These are phyloP conservation scores for Halichondria panicea DNA, from an alignment of 37 sponge, comb jelly and placozoan species.

Conservation along the genomic window DNA sequence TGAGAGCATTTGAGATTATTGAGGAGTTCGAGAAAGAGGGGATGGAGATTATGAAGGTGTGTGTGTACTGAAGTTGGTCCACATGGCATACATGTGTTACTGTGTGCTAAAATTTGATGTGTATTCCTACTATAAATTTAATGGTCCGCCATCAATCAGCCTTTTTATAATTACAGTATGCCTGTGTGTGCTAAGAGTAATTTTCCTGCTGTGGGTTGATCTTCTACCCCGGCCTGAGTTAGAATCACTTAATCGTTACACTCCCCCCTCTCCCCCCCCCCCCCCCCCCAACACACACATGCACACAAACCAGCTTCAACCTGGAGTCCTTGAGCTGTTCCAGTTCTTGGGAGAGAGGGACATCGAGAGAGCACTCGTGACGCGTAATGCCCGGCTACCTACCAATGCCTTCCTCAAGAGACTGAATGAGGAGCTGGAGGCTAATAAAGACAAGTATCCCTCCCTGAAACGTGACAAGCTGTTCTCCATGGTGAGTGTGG, in stretches of 20 bases:
- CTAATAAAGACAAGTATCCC: constrained; percentile 11
- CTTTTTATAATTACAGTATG: no score
- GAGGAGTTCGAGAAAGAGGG: constrained; percentile 73
- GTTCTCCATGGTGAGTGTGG: constrained; percentile 64
- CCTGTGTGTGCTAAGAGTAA: background rate
- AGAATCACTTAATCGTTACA: background rate
- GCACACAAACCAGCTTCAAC: constrained; percentile 42
- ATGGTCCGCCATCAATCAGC: no score
- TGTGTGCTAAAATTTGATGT: no score
- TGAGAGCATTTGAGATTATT: constrained; percentile 35
- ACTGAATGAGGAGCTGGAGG: constrained; percentile 22
- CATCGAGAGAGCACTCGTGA: constrained; percentile 50
- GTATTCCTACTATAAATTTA: no score
- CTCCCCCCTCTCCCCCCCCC: background rate
- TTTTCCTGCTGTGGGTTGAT: background rate
- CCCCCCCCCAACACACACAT: background rate
- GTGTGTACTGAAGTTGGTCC: no score
- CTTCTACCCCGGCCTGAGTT: background rate
- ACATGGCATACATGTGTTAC: no score
- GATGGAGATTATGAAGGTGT: background rate
- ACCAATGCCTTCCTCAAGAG: constrained; percentile 31
- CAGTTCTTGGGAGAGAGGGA: constrained; percentile 24
- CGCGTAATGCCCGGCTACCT: constrained; percentile 43
- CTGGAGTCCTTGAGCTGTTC: constrained; percentile 52
- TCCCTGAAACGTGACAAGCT: background rate